Base-by-base conservation (phyloP, 2,797 vertebrate species). In the Menidia menidia region DNA sequence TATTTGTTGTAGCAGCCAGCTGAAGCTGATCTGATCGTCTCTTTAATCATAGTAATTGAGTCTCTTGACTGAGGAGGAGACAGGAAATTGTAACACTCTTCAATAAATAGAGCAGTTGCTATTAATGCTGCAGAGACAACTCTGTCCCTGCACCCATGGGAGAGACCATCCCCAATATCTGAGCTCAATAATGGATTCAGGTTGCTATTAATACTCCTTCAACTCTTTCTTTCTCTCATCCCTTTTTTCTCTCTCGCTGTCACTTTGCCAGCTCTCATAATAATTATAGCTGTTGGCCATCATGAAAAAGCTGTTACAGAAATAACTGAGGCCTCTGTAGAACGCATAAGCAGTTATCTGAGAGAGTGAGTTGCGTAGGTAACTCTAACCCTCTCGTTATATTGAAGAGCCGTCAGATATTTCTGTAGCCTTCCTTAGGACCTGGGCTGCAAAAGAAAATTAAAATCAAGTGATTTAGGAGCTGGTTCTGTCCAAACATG, bases 121-220 rank as follows among this genome's bases (percentile, higher is more conserved):
- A 90, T 93, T 93, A 89, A 79, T 82, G 88, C 82, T 82, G 56
- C 60, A 32, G 72, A 44, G 80, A 83, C 86, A 90, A 88, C 85
- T 88, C 84, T 80, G 86, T 70, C 84, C 79, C 81, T 71, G 82
- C 60, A 83, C 89, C 84, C 88, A 53, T 35, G 88, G 82, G 88
- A 88, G 70, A 87, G 77, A 88, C 83, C 84, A 89, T 92, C 78
- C 87, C 81, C 85, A 84, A 91, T 92, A 86, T 90, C 87, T 89
- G 83, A 82, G 78, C 87, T 90, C 85, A 90, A 90, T 93, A 93
- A 92, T 91, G 87, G 88, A 87, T 88, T 85, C 82, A 80, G 73
- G 62, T 82, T 87, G 81, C 92, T 92, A 92, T 93, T 92, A 88
- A 81, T 89, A 89, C 63, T 66, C 63, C 33, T 69, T 80, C 77